Evolutionary conservation across 1,140 invertebrate species (phyloP).

Genomic region (Trachymyrmex septentrionalis): DNA sequence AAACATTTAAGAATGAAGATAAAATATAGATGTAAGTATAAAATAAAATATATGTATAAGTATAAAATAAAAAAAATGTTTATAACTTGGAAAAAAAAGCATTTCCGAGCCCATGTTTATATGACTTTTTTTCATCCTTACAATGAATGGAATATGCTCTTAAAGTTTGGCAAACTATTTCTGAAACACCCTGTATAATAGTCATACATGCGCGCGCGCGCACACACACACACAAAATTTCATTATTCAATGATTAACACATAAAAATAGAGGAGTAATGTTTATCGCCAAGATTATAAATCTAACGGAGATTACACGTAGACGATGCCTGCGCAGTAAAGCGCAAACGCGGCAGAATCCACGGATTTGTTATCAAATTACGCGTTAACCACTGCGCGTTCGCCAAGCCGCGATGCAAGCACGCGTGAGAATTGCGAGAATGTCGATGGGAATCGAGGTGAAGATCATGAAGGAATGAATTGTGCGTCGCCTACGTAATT

Average conservation of each 20-base stretch:
- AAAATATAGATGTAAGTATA: no score
- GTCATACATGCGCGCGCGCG: no score
- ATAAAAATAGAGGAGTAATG: not conserved
- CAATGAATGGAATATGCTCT: no score
- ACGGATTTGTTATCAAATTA: constrained; percentile 8
- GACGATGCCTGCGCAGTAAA: not conserved
- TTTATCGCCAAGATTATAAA: not conserved
- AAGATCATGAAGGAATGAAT: not conserved
- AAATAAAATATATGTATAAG: no score
- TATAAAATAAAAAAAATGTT: no score
- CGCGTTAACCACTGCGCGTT: not conserved
- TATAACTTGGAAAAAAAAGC: no score
- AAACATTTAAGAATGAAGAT: no score
- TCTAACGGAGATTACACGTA: not conserved
- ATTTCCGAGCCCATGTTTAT: no score
- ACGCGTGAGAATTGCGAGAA: not conserved
- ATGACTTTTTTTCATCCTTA: no score
- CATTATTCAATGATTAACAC: not conserved
- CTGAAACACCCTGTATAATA: no score
- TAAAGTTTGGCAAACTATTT: no score
- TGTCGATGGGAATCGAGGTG: not conserved
- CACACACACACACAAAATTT: no score
- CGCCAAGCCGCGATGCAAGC: not conserved
- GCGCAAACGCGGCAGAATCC: not conserved
- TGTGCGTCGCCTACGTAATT: not conserved